These are phyloP conservation scores for Ferdinandea cuprea DNA, from an alignment of 2,888 invertebrate genomes.

Conservation along the genomic window DNA sequence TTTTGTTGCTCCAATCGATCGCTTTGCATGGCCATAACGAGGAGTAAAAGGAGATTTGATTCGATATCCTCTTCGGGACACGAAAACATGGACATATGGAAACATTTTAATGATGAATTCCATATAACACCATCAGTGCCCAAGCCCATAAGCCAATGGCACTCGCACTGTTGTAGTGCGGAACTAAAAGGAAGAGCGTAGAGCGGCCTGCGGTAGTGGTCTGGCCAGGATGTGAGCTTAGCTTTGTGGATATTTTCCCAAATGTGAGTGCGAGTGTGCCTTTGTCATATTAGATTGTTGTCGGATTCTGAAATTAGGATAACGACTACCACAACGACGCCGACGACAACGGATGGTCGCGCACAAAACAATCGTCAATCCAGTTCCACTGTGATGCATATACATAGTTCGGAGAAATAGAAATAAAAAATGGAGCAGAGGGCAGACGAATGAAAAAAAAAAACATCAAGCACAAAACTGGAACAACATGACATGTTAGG, in stretches of 20 bases:
- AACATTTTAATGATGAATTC: constrained; percentile 70
- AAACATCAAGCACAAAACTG: constrained; percentile 41
- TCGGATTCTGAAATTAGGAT: constrained; percentile 67
- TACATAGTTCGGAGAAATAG: constrained; percentile 5
- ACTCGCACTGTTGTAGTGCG: too few species aligned
- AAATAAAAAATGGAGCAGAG: constrained; percentile 32
- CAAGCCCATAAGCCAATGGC: too few species aligned
- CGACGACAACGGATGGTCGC: constrained; percentile 37
- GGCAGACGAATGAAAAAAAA: constrained; percentile 6
- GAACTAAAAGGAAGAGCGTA: neutral
- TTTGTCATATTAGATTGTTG: constrained; percentile 67
- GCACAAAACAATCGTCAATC: constrained; percentile 50
- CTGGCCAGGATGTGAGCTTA: constrained; percentile 2
- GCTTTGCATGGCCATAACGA: constrained; percentile 45
- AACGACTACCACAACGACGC: constrained; percentile 60
- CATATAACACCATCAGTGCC: neutral
- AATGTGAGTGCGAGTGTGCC: neutral
- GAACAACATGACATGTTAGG: constrained; percentile 63
- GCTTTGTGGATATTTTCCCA: neutral
- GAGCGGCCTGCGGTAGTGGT: neutral
- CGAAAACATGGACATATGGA: constrained; percentile 64
- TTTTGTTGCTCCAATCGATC: neutral
- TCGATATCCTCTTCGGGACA: constrained; percentile 63
- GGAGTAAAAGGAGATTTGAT: constrained; percentile 61
- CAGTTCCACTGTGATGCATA: constrained; percentile 1